Conservation (phyloP, 2,888 invertebrate species). For the Congeria kusceri region DNA sequence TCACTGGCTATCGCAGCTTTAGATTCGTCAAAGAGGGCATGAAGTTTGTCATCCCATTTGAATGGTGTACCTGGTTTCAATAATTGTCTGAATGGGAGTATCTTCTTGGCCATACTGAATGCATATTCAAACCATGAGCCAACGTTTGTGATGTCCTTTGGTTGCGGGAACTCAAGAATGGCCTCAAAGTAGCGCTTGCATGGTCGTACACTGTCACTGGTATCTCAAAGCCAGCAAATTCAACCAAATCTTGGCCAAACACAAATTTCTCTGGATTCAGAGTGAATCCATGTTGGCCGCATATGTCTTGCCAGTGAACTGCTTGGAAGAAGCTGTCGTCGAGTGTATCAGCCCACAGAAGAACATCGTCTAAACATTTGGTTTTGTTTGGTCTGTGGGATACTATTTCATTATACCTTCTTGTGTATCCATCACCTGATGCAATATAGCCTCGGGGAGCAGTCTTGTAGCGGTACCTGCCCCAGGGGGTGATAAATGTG, state of each 20-base stretch:
- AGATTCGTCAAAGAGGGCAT: slow-evolving; percentile 33
- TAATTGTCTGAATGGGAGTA: slow-evolving; percentile 37
- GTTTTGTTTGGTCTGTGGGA: slow-evolving; percentile 69
- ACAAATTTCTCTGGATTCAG: slow-evolving; percentile 72
- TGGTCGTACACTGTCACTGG: slow-evolving; percentile 48
- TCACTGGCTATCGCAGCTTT: slow-evolving; percentile 53
- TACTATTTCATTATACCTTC: slow-evolving; percentile 68
- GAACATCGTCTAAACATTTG: slow-evolving; percentile 44
- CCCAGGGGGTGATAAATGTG: slow-evolving; percentile 69
- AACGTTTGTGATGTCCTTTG: slow-evolving; percentile 63
- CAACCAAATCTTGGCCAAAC: slow-evolving; percentile 60
- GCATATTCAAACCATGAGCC: slow-evolving; percentile 72
- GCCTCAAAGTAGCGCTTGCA: slow-evolving; percentile 53
- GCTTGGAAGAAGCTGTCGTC: slow-evolving; percentile 67
- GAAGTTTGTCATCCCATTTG: slow-evolving; percentile 47
- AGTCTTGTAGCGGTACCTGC: slow-evolving; percentile 64
- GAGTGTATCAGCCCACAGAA: slow-evolving; percentile 44
- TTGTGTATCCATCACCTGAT: slow-evolving; percentile 68
- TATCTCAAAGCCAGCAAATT: slow-evolving; percentile 60
- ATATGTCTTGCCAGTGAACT: slow-evolving; percentile 63
- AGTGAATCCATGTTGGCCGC: slow-evolving; percentile 64
- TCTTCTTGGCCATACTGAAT: slow-evolving; percentile 48
- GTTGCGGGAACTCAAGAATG: slow-evolving; percentile 63
- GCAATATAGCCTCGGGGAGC: slow-evolving; percentile 69
- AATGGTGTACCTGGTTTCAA: slow-evolving; percentile 49